Evolutionary conservation across 2,888 invertebrate genomes (phyloP).

Genomic region (Diogma glabrata): DNA sequence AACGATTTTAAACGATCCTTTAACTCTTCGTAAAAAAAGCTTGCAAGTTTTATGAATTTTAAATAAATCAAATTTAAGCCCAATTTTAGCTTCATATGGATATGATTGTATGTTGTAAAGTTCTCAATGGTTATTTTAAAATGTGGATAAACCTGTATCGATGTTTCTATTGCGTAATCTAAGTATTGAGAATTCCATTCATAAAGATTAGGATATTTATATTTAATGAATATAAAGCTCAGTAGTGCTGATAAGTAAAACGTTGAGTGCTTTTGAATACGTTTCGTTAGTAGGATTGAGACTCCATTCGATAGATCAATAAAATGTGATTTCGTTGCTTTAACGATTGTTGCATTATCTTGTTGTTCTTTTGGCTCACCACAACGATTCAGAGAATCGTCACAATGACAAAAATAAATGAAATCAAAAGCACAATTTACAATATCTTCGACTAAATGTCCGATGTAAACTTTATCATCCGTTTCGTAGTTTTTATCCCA

Average conservation of each 20-base stretch:
- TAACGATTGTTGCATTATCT: too few relatives aligned
- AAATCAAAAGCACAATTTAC: too few relatives aligned
- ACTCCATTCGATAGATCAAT: neutral
- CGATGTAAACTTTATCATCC: neutral
- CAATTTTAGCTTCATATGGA: neutral
- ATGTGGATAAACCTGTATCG: neutral
- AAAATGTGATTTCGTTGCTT: too few relatives aligned
- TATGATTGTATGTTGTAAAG: neutral
- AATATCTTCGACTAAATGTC: neutral
- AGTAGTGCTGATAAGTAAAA: neutral
- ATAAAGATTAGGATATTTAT: neutral
- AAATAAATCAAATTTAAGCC: neutral
- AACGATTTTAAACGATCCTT: neutral
- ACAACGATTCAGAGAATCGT: too few relatives aligned
- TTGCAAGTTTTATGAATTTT: neutral
- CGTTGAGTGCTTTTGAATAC: too few relatives aligned
- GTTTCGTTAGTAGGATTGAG: neutral
- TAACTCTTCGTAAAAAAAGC: neutral
- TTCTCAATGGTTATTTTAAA: neutral
- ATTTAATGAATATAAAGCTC: neutral
- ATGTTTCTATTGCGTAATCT: neutral
- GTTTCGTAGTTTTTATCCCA: too few relatives aligned
- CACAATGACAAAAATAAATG: too few relatives aligned
- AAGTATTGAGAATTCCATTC: neutral
- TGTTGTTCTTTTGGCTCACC: neutral